A percentile compares a stretch with the other conserved stretches of the same genome.
Evolutionary conservation across 2,888 invertebrate genomes (phyloP).

Genomic region (Drosophila greeni): DNA sequence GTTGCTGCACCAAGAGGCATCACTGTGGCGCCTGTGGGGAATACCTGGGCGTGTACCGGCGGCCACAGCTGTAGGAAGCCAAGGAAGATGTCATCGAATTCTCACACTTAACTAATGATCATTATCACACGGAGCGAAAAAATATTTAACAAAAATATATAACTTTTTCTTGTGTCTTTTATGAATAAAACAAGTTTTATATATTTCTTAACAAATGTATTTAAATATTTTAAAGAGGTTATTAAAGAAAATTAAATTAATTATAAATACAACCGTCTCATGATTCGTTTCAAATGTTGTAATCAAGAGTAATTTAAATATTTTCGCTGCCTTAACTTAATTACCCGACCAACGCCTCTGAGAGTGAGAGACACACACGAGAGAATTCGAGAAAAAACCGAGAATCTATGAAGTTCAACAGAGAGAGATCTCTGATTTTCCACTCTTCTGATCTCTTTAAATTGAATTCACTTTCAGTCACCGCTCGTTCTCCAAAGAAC

Average conservation of each 20-base stretch:
- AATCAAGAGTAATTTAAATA: conserved; percentile 11
- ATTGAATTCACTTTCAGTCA: conserved; percentile 42
- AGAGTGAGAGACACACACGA: background rate
- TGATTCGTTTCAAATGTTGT: conserved; percentile 1
- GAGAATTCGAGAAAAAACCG: conserved; percentile 13
- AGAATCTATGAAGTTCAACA: background rate
- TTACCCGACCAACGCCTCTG: conserved; percentile 41
- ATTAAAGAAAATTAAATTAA: background rate
- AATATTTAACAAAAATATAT: background rate
- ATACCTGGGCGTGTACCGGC: conserved; percentile 76
- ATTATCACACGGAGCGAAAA: conserved; percentile 9
- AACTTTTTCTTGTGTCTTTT: background rate
- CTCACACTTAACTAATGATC: background rate
- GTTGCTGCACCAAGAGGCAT: conserved; percentile 70
- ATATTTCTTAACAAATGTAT: background rate
- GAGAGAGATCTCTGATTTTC: conserved; percentile 11
- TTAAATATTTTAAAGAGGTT: background rate
- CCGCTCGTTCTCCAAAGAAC: conserved; percentile 17
- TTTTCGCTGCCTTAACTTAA: conserved; percentile 22
- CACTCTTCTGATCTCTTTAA: conserved; percentile 6
- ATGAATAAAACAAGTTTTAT: background rate
- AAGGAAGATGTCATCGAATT: background rate
- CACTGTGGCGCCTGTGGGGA: conserved; percentile 76
- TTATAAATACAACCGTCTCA: too few relatives aligned
- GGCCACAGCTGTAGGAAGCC: conserved; percentile 69